Base-by-base conservation (phyloP, 1,140 invertebrate species). In the Ericerus pela region DNA sequence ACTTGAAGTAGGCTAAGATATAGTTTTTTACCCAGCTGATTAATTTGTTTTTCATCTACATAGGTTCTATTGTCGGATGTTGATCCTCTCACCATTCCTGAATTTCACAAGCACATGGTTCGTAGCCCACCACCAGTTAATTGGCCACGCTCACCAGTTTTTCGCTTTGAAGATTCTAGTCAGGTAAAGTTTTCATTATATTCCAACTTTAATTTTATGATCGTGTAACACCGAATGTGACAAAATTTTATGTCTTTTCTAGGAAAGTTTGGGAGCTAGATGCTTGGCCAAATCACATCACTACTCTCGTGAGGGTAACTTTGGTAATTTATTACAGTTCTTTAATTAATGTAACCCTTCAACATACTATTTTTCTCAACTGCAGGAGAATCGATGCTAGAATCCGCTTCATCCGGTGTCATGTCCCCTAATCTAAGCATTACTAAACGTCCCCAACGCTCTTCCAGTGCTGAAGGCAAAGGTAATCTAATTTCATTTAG, bases 91-190 rank as follows among this genome's bases (percentile, higher is more conserved):
- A 81, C 81, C 18, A 68, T 86, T 37, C 82, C 82, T 51, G 83
- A 85, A 67, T 79, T 86, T 30, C 84, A 88, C 66, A 81, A 87
- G 65, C 83, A 87, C 65, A 78, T 88, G 72, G 85, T 88, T 27
- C 70, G 85, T 37, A 85, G 82, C 62, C 84, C 85, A 22, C 85
- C 85, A 5, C 84, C 84, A 0, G 81, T 78, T 2, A 79, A 78
- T 53, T 81, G 80, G 78, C 77, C 79, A 2, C 75, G 65, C 52
- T 66, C 67, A 11, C 63, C 68, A 20, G 62, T 69, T 43, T 70
- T 70, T 54, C 59, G 66, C 28, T 70, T 70, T 61, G 68, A 68
- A 26, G 54, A 61, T 43, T 62, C 61, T 54, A 64, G 61, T 61
- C 65, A 66, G 60, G 66, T 64, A 60, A 57, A 51, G 14, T 8